Base-by-base conservation (phyloP, 2,113 vertebrate genomes). In the Microcebus lehilahytsara region DNA sequence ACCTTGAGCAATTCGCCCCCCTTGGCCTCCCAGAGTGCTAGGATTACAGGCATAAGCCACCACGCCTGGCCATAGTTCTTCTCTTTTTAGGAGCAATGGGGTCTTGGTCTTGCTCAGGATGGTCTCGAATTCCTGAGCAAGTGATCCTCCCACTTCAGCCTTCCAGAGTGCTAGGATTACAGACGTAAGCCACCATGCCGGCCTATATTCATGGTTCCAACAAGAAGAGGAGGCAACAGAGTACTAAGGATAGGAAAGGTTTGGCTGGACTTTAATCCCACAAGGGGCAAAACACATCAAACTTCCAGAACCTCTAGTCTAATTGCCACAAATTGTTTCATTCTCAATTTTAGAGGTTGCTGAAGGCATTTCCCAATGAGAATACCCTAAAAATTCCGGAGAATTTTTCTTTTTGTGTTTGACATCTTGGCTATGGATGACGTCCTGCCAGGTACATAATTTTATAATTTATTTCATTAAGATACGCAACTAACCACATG, bases 401-500 rank as follows among this genome's bases (percentile, higher is more conserved):
- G 25, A 42, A 7, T 58, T 66, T 78, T 89, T 66, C 72, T 69
- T 81, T n/a, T 34, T 58, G 49, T 42, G 56, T 62, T 32, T 34
- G 78, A 23, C 9, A 13, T 58, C 22, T 6, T 22, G 71, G 75
- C 22, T 83, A 10, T 8, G 11, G 30, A 60, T 12, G 27, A 23
- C 66, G 58, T 81, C 51, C 81, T 74, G 51, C 27, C 40, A 89
- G 77, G 67, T 71, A 56, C 1, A 9, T 27, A 56, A 19, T 46
- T 91, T 71, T 27, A 40, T 42, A 22, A 49, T 49, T 56, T 58
- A 42, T 11, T 60, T 51, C 34, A 4, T 62, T 42, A 67, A 78
- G 23, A 16, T 16, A 37, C 3, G 0, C 5, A 74, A 49, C 23
- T 2, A 37, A 7, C 27, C 2, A 37, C 9, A 20, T 3, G 62